A percentile compares a stretch with the other conserved stretches of the same genome.
Conservation (phyloP, 92 coral and sea anemone genomes). For the Diadumene lineata region DNA sequence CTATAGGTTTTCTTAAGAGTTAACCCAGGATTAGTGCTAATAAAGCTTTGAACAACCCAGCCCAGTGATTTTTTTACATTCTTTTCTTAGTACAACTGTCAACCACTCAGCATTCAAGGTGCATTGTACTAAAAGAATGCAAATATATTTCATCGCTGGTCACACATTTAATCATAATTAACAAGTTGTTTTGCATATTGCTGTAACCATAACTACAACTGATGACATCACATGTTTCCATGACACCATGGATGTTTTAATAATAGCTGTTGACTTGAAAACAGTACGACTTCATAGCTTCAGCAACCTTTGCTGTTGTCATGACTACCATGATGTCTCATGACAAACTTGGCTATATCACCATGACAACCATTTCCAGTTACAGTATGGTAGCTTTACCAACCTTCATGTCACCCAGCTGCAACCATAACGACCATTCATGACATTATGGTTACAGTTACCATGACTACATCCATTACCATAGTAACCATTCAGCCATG, state of each 20-base stretch:
- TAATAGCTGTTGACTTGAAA: neutral
- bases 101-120: too few relatives aligned
- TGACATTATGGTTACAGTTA: neutral
- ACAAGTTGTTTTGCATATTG: neutral
- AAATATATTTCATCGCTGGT: neutral
- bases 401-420: neutral
- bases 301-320: neutral
- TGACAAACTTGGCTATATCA: too few relatives aligned
- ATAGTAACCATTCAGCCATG: too few relatives aligned
- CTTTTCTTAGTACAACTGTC: too few relatives aligned
- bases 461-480: neutral
- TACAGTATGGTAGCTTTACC: neutral
- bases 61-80: too few relatives aligned
- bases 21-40: too few relatives aligned
- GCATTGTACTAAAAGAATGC: too few relatives aligned
- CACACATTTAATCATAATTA: neutral
- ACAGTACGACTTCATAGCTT: neutral
- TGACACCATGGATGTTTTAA: too few relatives aligned
- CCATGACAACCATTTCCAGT: neutral
- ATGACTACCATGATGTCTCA: too few relatives aligned
- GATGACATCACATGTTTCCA: neutral
- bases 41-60: too few relatives aligned
- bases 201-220: neutral
- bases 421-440: slow-evolving; percentile 7
- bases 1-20: too few relatives aligned